These are phyloP conservation scores for Nephila pilipes DNA, from an alignment of 1,140 invertebrate species.

Conservation along the genomic window DNA sequence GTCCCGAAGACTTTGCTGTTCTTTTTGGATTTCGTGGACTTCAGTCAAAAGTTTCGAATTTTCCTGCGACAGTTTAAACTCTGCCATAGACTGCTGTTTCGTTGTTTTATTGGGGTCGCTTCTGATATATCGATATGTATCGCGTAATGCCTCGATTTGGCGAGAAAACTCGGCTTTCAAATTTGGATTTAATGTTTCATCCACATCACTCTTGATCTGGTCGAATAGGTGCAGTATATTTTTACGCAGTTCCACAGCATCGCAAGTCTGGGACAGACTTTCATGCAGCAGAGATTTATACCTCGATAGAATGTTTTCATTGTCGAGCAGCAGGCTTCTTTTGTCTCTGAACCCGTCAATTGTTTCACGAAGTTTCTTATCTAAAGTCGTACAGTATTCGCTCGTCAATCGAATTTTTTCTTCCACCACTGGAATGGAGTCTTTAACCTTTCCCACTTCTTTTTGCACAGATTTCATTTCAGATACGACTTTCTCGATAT, in stretches of 20 bases:
- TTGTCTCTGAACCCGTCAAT: conserved; percentile 32
- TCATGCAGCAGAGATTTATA: conserved; percentile 45
- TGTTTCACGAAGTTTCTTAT: conserved; percentile 27
- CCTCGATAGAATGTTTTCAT: conserved; percentile 24
- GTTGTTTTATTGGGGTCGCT: not conserved
- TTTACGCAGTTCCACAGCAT: not conserved
- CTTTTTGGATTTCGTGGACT: conserved; percentile 43
- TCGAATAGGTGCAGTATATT: conserved; percentile 46
- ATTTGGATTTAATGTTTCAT: conserved; percentile 42
- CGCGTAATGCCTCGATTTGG: conserved; percentile 18
- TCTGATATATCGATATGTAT: conserved; percentile 9
- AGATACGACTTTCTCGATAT: not conserved
- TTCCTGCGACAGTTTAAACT: conserved; percentile 58
- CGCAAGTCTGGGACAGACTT: not conserved
- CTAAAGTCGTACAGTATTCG: conserved; percentile 21
- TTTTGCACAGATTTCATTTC: not conserved
- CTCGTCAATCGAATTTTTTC: not conserved
- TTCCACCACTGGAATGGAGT: conserved; percentile 1
- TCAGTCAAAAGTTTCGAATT: conserved; percentile 56
- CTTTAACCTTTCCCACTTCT: not conserved
- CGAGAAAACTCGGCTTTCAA: conserved; percentile 14
- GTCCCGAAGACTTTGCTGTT: not conserved
- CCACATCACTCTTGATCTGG: not conserved
- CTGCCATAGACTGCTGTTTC: conserved; percentile 29
- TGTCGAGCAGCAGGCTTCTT: not conserved